Base-by-base conservation (phyloP, 92 coral and sea anemone genomes). In the Desmophyllum pertusum region DNA sequence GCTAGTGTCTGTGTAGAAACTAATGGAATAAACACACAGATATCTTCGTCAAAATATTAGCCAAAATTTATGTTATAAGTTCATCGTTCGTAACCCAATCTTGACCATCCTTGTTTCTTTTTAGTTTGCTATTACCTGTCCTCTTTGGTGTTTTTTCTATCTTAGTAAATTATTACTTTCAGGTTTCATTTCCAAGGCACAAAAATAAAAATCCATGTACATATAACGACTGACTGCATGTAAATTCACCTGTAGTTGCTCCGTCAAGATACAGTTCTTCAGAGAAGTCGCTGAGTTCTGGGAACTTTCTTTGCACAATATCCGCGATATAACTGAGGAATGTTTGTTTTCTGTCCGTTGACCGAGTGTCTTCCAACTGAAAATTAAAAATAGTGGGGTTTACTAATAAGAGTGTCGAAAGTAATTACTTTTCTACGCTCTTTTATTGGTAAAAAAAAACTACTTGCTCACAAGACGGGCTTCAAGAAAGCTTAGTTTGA, bases 1-100 rank as follows among this genome's bases (percentile, higher is more conserved):
- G 93, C 98, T 41, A 96, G 89, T n/a, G 99, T 94, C 79, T 96
- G 98, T 80, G 92, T 88, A 51, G 99, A 96, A 8, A 96, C 99
- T 96, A 61, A 14, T 45, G 48, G 66, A 4, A 76, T 39, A 10
- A 40, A 2, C 59, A 48, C 64, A 15, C 13, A n/a, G 5, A 10
- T 46, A 46, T 46, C 15, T 46, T 18, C 18, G 15, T 46, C 52
- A 46, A 48, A 17, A 48, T n/a, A n/a, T n/a, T n/a, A n/a, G n/a
- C n/a, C n/a, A n/a, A n/a, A n/a, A n/a, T n/a, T n/a, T n/a, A n/a
- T n/a, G n/a, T n/a, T n/a, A n/a, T n/a, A n/a, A n/a, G n/a, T n/a
- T n/a, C n/a, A n/a, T n/a, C n/a, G n/a, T n/a, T n/a, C n/a, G n/a
- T n/a, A n/a, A n/a, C n/a, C n/a, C n/a, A n/a, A n/a, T n/a, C n/a